Percentiles rank a stretch among this genome's conserved stretches.
These are phyloP conservation scores for Sinocyclocheilus anophthalmus DNA, from an alignment of 2,113 vertebrate genomes.

Conservation along the genomic window DNA sequence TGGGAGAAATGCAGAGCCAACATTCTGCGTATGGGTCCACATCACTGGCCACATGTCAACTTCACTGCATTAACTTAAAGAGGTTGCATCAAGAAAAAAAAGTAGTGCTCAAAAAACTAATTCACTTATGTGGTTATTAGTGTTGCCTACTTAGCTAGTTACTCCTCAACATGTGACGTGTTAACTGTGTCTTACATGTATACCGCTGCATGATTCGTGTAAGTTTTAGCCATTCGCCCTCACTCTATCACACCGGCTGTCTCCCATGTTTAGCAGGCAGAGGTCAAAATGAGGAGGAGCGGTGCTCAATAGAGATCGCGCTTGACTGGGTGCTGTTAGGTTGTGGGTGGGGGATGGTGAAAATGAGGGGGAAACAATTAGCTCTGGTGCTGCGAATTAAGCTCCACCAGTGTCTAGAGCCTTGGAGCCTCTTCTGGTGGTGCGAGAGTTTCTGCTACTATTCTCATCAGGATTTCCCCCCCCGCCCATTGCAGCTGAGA, in stretches of 20 bases:
- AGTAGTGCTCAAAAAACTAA: background rate
- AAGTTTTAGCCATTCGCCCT: background rate
- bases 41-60: too few relatives aligned
- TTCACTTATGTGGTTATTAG: background rate
- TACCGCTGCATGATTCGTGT: background rate
- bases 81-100: background rate
- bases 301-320: conserved; percentile 8
- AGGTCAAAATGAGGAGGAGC: conserved; percentile 32
- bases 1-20: too few relatives aligned
- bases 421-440: too few relatives aligned
- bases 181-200: background rate
- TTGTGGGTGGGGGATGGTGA: conserved; percentile 22
- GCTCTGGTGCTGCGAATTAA: conserved; percentile 53
- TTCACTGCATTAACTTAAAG: background rate
- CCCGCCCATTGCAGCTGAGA: too few relatives aligned
- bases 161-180: background rate
- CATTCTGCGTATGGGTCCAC: too few relatives aligned
- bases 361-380: conserved; percentile 55
- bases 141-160: background rate
- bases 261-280: background rate
- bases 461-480: too few relatives aligned
- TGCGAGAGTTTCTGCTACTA: too few relatives aligned
- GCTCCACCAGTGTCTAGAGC: too few relatives aligned
- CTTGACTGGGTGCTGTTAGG: conserved; percentile 20
- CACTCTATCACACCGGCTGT: background rate